These are phyloP conservation scores for Muraenolepis orangiensis DNA, from an alignment of 2,797 vertebrate species.

Conservation along the genomic window DNA sequence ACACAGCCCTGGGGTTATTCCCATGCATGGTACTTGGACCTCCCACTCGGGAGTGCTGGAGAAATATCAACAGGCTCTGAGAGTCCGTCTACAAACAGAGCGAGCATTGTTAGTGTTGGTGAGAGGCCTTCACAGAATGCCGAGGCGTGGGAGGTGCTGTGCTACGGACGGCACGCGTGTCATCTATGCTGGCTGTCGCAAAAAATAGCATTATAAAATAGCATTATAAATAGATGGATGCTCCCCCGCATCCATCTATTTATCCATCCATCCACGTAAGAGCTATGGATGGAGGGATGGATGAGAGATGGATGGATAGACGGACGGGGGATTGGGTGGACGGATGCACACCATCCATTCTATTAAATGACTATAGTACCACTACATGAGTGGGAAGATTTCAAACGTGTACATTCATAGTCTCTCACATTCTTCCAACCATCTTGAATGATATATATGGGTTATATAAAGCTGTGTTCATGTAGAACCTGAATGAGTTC, in stretches of 20 bases:
- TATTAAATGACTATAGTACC: neutral
- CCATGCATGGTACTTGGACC: slow-evolving; percentile 18
- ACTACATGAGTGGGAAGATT: neutral
- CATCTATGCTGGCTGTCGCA: neutral
- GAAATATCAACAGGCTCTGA: slow-evolving; percentile 3
- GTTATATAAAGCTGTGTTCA: neutral
- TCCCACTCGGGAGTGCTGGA: slow-evolving; percentile 29
- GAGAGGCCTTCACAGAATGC: slow-evolving; percentile 12
- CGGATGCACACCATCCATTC: neutral
- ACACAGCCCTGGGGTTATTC: neutral
- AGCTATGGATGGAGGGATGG: neutral
- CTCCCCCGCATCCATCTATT: neutral
- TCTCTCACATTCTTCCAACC: neutral
- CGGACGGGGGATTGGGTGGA: no score
- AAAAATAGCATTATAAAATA: no score
- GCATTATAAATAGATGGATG: no score
- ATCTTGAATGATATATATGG: neutral
- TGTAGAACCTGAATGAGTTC: neutral
- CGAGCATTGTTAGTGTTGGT: neutral
- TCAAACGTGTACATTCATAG: neutral
- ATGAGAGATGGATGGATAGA: no score
- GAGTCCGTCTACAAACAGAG: slow-evolving; percentile 26
- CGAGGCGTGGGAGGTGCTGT: neutral
- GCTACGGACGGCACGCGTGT: neutral
- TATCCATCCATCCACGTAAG: neutral